Conservation (phyloP, 2,888 invertebrate genomes). For the Rugalucina vietnamica region DNA sequence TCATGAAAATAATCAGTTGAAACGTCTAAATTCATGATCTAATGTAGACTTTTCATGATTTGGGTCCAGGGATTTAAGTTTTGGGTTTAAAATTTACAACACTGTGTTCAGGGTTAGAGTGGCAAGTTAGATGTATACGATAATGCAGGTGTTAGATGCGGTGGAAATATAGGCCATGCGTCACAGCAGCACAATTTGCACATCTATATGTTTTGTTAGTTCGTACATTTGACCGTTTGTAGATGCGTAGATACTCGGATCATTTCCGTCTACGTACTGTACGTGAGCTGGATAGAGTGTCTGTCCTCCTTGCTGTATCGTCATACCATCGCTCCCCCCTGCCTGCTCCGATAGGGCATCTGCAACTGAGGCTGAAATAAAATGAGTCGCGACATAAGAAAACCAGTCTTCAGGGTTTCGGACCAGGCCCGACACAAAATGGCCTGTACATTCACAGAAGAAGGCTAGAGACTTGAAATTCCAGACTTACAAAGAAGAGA, state of each 20-base stretch:
- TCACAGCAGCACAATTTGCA: conserved; percentile 64
- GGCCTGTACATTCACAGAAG: no score
- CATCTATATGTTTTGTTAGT: conserved; percentile 74
- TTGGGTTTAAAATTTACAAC: no score
- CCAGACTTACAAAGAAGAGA: no score
- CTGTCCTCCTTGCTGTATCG: conserved; percentile 80
- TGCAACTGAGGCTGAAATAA: conserved; percentile 68
- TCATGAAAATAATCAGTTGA: no score
- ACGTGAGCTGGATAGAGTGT: conserved; percentile 87
- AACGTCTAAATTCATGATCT: no score
- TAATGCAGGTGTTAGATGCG: not conserved
- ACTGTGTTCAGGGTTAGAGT: not conserved
- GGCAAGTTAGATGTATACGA: not conserved
- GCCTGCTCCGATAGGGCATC: conserved; percentile 69
- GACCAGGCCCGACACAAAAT: no score
- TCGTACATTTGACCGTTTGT: conserved; percentile 88
- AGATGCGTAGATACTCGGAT: conserved; percentile 86
- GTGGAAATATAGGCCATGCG: conserved; percentile 41
- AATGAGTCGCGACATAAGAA: no score
- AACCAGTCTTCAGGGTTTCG: no score
- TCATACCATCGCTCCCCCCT: conserved; percentile 84
- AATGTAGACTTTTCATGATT: no score
- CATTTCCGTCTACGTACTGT: conserved; percentile 88
- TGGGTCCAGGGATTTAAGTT: no score
- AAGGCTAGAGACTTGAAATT: no score